A percentile compares a stretch with the other conserved stretches of the same genome.
These are phyloP conservation scores for Chaetops frenatus DNA, from an alignment of 2,113 vertebrate species.

Conservation along the genomic window DNA sequence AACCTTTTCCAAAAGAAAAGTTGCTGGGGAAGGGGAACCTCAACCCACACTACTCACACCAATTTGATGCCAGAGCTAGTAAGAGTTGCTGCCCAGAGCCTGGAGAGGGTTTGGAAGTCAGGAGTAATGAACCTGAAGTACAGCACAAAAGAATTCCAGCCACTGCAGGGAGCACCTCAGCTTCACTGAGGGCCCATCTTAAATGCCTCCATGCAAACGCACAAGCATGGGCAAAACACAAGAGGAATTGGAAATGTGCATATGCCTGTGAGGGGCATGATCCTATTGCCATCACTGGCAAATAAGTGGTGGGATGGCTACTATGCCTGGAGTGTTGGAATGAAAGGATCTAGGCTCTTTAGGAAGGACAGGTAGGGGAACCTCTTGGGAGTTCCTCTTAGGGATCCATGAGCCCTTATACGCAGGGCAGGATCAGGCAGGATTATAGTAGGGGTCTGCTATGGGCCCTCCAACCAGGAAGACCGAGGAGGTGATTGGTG, in stretches of 20 bases:
- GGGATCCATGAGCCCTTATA: neutral
- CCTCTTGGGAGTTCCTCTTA: neutral
- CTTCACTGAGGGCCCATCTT: neutral
- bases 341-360: neutral
- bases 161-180: neutral
- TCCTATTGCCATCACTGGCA: neutral
- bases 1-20: neutral
- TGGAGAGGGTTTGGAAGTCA: neutral
- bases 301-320: neutral
- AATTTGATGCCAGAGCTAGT: neutral
- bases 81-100: neutral
- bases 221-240: neutral
- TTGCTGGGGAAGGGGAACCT: neutral
- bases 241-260: neutral
- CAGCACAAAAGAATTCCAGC: neutral
- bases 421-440: neutral
- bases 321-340: neutral
- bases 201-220: neutral
- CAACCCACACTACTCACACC: neutral
- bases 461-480: neutral
- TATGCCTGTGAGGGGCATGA: neutral
- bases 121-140: neutral
- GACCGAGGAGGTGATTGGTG: rapidly evolving
- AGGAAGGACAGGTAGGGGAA: neutral
- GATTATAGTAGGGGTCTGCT: neutral